Base-by-base conservation (phyloP, 2,888 invertebrate species). In the Entomobrya multifasciata region DNA sequence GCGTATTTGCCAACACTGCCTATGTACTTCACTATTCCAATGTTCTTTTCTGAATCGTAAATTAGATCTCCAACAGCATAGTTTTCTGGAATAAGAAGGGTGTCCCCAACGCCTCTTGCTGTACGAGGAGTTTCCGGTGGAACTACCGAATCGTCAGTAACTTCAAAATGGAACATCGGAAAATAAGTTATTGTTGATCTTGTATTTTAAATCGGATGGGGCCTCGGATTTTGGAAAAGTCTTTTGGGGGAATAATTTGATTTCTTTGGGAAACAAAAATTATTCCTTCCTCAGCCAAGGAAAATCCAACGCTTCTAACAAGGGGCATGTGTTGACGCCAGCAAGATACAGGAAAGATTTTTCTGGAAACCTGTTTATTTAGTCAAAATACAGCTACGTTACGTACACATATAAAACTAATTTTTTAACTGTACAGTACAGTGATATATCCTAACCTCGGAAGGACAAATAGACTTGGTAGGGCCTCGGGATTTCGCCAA, bases 11-110 rank as follows among this genome's bases (percentile, higher is more conserved):
- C 94, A 20, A 95, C 93, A 92, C 95, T 94, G 70, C 98, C 97
- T 88, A 96, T 94, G 93, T 95, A 97, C 92, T 94, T 95, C 30
- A 97, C 95, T 8, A 95, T 95, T 17, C 95, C 95, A 87, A 92
- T 92, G 89, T 92, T 91, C 57, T 93, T 93, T 87, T 94, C 93
- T 91, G 93, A 93, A 84, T 92, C 79, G 27, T 57, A 79, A 41
- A 85, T 79, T 60, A 15, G 70, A 22, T 72, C 70, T 0, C 78
- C 85, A 11, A 79, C 11, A 15, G 6, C 60, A n/a, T n/a, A 78
- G 55, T 27, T 22, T 15, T 78, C 52, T 11, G 4, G 30, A 8
- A 6, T 41, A n/a, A 6, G 44, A 27, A 11, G 20, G 2, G 0
- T 27, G 6, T 25, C 17, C 4, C n/a, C 25, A 0, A 52, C 36